Evolutionary conservation across 1,140 invertebrate species (phyloP), one percentile per base, ranked within the genome.

Genomic region (Tetragnatha versicolor): DNA sequence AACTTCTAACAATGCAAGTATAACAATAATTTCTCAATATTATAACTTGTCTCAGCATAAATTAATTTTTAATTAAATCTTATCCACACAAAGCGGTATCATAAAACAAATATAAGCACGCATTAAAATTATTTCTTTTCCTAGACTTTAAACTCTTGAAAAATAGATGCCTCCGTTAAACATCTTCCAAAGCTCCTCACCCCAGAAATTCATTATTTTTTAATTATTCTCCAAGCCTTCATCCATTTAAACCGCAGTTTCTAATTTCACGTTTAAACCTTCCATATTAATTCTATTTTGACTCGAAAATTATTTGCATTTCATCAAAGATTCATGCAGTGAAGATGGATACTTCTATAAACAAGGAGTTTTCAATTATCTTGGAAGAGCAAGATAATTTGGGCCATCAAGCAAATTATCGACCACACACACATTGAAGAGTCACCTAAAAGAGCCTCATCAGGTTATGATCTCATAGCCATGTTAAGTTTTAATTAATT

Each of bases 321-420:
- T 73, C 69, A 73, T 73, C 55, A 73, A 73, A 60, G 22, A 73
- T 73, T 58, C 53, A 73, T 73, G 25, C 33, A n/a, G 14, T n/a
- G 35, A 60, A 42, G 69, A 58, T 37, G 53, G 17, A 60, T 73
- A 35, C 27, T 60, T 29, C 39, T 25, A 42, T 29, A 60, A 60
- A 35, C 45, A 73, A 45, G 35, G 55, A 73, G 53, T 73, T 73
- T 70, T 70, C 68, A 70, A 70, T 70, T 73, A 73, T 60, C 53
- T 73, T 45, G 31, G 49, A 22, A 27, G 69, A 60, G 27, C 49
- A 37, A 27, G 33, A 42, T 55, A 55, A 70, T 68, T 70, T 42
- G 45, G 49, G 31, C 37, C 69, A 73, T 73, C 58, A 73, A 73
- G 49, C 53, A 60, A 55, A 73, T 73, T 73, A 73, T 73, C 53